Evolutionary conservation across 2,888 invertebrate species (phyloP).

Genomic region (Plagiodera versicolora): DNA sequence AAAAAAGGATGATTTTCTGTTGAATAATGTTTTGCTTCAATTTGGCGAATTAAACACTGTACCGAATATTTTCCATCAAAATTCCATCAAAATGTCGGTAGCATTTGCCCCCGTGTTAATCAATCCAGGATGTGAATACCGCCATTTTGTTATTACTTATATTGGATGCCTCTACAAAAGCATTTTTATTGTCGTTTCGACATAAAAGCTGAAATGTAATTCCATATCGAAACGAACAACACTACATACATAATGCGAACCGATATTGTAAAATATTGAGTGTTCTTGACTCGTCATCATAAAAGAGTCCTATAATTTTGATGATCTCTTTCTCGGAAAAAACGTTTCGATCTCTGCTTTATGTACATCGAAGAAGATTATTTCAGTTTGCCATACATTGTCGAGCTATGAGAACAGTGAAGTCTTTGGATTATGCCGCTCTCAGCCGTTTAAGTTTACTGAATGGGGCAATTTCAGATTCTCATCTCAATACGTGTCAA

Average conservation of each 20-base stretch:
- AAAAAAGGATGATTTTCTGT: too few species aligned
- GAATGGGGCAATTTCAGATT: neutral
- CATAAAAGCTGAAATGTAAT: slow-evolving; percentile 41
- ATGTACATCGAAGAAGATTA: slow-evolving; percentile 9
- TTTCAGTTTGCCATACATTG: slow-evolving; percentile 7
- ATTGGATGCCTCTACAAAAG: slow-evolving; percentile 36
- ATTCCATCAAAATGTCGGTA: too few species aligned
- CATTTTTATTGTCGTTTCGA: slow-evolving; percentile 42
- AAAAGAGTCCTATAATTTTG: neutral
- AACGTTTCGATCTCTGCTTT: slow-evolving; percentile 12
- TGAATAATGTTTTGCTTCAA: too few species aligned
- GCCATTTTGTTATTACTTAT: slow-evolving; percentile 38
- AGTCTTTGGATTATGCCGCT: slow-evolving; percentile 10
- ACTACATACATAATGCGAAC: slow-evolving; percentile 27
- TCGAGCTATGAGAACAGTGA: slow-evolving; percentile 3
- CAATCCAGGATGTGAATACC: slow-evolving; percentile 32
- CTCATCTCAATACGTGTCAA: slow-evolving; percentile 1
- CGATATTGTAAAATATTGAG: slow-evolving; percentile 36
- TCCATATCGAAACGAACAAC: slow-evolving; percentile 36
- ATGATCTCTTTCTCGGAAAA: slow-evolving; percentile 9
- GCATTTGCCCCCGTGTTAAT: neutral
- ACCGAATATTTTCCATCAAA: too few species aligned
- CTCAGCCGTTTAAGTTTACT: slow-evolving; percentile 5
- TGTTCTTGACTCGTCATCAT: slow-evolving; percentile 18
- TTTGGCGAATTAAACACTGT: too few species aligned